Evolutionary conservation across 2,888 invertebrate genomes (phyloP).

Genomic region (Monochamus alternatus): DNA sequence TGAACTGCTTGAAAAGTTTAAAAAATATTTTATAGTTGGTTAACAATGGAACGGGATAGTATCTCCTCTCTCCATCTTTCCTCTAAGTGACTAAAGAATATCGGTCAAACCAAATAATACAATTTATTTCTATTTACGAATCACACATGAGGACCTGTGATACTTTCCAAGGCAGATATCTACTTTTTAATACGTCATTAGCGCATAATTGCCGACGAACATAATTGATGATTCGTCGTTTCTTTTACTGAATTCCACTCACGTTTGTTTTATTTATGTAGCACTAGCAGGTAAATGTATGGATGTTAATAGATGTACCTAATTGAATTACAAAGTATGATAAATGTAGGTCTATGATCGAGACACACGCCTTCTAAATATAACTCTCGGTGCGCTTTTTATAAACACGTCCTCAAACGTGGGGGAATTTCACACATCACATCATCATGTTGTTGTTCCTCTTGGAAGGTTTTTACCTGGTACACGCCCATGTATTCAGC

Average conservation of each 20-base stretch:
- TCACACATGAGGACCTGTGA: conserved; percentile 25
- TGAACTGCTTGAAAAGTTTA: no score
- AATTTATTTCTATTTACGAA: conserved; percentile 18
- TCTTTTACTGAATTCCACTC: conserved; percentile 35
- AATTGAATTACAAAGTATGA: conserved; percentile 12
- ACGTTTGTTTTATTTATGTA: conserved; percentile 25
- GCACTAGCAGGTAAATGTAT: conserved; percentile 1
- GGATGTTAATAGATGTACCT: conserved; percentile 15
- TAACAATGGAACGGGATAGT: no score
- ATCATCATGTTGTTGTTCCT: neutral
- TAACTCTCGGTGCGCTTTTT: neutral
- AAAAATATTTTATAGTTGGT: no score
- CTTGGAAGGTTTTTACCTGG: neutral
- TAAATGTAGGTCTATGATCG: conserved; percentile 10
- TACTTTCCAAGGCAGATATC: conserved; percentile 37
- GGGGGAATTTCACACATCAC: neutral
- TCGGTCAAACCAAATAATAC: conserved; percentile 13
- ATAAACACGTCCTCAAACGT: neutral
- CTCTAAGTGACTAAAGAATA: neutral
- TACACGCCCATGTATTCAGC: neutral
- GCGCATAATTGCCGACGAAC: conserved; percentile 44
- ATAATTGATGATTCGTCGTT: conserved; percentile 41
- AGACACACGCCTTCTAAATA: conserved; percentile 12
- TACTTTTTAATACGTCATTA: conserved; percentile 46
- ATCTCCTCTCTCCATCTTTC: no score